Conservation (phyloP, 2,797 vertebrate species). For the Liparis tanakae region DNA sequence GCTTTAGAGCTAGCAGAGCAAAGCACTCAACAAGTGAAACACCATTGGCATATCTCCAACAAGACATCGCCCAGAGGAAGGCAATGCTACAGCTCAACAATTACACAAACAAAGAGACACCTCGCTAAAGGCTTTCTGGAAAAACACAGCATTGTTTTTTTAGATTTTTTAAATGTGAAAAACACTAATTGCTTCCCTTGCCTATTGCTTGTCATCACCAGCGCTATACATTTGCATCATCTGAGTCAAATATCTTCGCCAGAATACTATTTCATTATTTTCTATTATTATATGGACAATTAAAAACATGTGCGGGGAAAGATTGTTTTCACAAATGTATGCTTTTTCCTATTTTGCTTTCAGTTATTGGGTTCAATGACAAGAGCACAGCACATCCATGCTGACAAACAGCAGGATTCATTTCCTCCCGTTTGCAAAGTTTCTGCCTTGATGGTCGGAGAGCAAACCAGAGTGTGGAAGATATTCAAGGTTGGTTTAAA, state of each 20-base stretch:
- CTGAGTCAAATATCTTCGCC: conserved; percentile 41
- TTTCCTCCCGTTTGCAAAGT: conserved; percentile 35
- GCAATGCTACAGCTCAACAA: conserved; percentile 72
- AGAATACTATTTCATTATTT: conserved; percentile 1
- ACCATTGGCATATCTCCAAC: conserved; percentile 77
- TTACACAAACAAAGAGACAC: conserved; percentile 80
- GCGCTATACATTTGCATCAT: conserved; percentile 36
- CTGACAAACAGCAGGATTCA: conserved; percentile 12
- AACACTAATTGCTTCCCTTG: conserved; percentile 76
- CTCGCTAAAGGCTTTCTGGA: conserved; percentile 76
- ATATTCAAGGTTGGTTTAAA: conserved; percentile 56
- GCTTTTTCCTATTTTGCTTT: neutral
- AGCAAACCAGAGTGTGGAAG: conserved; percentile 31
- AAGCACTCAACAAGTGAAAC: conserved; percentile 73
- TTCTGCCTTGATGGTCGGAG: conserved; percentile 11
- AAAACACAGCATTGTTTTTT: conserved; percentile 68
- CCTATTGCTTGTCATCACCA: conserved; percentile 75
- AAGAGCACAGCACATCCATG: neutral
- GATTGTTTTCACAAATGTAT: neutral
- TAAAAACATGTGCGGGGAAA: neutral
- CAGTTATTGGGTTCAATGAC: neutral
- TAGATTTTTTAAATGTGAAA: conserved; percentile 58
- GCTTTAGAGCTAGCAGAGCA: conserved; percentile 52
- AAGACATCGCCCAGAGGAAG: conserved; percentile 71
- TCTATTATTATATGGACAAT: neutral